A percentile compares a stretch with the other conserved stretches of the same genome.
Conservation (phyloP, 2,797 vertebrate genomes). For the Danio choprae region DNA sequence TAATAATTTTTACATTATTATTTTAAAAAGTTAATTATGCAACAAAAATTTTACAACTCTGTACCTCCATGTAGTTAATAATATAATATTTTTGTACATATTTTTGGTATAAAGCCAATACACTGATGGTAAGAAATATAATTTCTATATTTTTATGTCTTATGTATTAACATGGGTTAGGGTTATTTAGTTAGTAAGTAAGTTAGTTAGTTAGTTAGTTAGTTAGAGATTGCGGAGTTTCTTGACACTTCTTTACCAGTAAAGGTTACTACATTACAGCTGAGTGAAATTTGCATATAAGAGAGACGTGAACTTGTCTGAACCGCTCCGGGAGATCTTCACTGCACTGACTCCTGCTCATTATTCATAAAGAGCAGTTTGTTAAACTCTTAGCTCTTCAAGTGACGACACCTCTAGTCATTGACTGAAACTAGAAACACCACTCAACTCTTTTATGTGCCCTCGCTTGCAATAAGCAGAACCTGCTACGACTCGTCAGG, state of each 20-base stretch:
- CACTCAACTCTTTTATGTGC: slow-evolving; percentile 1
- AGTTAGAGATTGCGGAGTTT: background rate
- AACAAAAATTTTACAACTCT: too few relatives aligned
- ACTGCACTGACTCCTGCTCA: background rate
- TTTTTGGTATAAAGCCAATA: too few relatives aligned
- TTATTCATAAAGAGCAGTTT: background rate
- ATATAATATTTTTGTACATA: too few relatives aligned
- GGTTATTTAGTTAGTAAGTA: too few relatives aligned
- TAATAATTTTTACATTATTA: too few relatives aligned
- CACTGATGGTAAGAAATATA: too few relatives aligned
- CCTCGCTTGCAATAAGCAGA: background rate
- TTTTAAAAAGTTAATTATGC: too few relatives aligned
- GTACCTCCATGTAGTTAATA: too few relatives aligned
- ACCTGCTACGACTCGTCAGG: slow-evolving; percentile 14
- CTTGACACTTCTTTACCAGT: background rate
- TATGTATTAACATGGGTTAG: too few relatives aligned
- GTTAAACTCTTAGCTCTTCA: background rate
- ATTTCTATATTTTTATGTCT: too few relatives aligned
- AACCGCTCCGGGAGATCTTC: background rate
- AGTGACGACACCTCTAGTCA: too few relatives aligned
- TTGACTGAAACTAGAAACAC: background rate
- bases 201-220: too few relatives aligned
- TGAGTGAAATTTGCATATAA: slow-evolving; percentile 7
- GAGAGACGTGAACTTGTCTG: background rate
- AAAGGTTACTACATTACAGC: background rate